Conservation (phyloP, 2,113 vertebrate genomes). For the Crypturellus undulatus region DNA sequence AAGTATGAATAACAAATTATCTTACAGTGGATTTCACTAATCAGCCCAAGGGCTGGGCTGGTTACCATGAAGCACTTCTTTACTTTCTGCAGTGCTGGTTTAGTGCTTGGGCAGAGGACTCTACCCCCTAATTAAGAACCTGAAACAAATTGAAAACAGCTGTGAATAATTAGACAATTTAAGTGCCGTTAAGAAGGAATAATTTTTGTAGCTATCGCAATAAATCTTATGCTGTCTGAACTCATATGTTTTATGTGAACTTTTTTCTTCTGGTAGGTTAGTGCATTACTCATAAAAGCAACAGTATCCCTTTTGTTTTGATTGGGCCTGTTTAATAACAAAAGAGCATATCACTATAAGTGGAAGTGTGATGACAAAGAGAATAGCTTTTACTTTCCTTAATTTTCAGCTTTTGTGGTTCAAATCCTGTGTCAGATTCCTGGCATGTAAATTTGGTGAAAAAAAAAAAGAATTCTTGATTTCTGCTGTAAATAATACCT, state of each 20-base stretch:
- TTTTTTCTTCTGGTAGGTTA: slow-evolving; percentile 83
- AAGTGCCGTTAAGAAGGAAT: slow-evolving; percentile 95
- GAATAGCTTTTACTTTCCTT: slow-evolving; percentile 55
- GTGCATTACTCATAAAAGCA: slow-evolving; percentile 95
- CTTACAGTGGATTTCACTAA: slow-evolving; percentile 77
- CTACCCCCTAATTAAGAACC: slow-evolving; percentile 89
- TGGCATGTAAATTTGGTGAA: slow-evolving; percentile 1
- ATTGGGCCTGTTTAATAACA: slow-evolving; percentile 94
- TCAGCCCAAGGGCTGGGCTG: slow-evolving; percentile 64
- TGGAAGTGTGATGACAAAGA: slow-evolving; percentile 74
- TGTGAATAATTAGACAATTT: slow-evolving; percentile 99
- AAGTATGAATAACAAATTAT: slow-evolving; percentile 81
- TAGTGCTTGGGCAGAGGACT: slow-evolving; percentile 82
- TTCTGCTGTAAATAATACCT: slow-evolving; percentile 36
- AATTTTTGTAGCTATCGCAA: slow-evolving; percentile 94
- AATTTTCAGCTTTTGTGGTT: slow-evolving; percentile 40
- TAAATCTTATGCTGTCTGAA: slow-evolving; percentile 99
- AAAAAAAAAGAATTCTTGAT: background rate
- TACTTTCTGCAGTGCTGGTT: slow-evolving; percentile 77
- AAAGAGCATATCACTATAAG: slow-evolving; percentile 73
- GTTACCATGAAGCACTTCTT: slow-evolving; percentile 71
- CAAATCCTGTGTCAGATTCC: slow-evolving; percentile 51
- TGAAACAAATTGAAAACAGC: slow-evolving; percentile 91
- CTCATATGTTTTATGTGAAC: slow-evolving; percentile 86
- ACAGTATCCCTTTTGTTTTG: slow-evolving; percentile 94